Conservation (phyloP, 2,888 invertebrate genomes). For the Steinernema carpocapsae region DNA sequence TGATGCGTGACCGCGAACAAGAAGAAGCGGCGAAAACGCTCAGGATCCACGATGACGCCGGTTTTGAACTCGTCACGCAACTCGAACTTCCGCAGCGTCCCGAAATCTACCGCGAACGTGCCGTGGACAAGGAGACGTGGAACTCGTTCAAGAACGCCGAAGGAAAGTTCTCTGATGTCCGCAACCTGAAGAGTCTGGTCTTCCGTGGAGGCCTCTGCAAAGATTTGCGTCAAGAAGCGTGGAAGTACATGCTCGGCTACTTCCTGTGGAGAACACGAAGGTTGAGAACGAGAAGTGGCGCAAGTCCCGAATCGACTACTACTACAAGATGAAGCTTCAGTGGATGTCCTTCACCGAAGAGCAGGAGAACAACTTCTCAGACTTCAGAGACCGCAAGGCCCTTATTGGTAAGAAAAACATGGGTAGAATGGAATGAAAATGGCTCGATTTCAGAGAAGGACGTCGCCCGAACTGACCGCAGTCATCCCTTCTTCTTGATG, state of each 20-base stretch:
- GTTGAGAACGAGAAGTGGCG: slow-evolving; percentile 77
- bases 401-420: slow-evolving; percentile 81
- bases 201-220: slow-evolving; percentile 78
- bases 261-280: slow-evolving; percentile 82
- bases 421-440: background rate
- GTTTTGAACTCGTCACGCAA: slow-evolving; percentile 67
- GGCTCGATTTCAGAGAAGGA: slow-evolving; percentile 90
- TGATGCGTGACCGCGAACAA: slow-evolving; percentile 45
- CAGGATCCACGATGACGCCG: slow-evolving; percentile 58
- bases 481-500: slow-evolving; percentile 83
- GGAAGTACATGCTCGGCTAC: slow-evolving; percentile 92
- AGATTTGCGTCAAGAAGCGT: slow-evolving; percentile 80
- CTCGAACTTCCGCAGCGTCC: slow-evolving; percentile 78
- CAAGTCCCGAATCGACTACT: slow-evolving; percentile 74
- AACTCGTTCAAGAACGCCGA: slow-evolving; percentile 47
- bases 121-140: slow-evolving; percentile 72
- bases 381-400: slow-evolving; percentile 87
- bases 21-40: slow-evolving; percentile 41
- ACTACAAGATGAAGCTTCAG: slow-evolving; percentile 81
- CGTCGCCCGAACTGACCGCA: slow-evolving; percentile 91
- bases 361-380: slow-evolving; percentile 86
- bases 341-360: slow-evolving; percentile 87
- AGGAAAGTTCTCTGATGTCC: slow-evolving; percentile 44
- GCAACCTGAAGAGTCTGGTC: slow-evolving; percentile 81
- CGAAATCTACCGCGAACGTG: slow-evolving; percentile 77